A percentile compares a stretch with the other conserved stretches of the same genome.
phyloP scores from a whole-genome alignment of 35 echinoderm and acorn worm genomes.

The Strongylocentrotus purpuratus region DNA sequence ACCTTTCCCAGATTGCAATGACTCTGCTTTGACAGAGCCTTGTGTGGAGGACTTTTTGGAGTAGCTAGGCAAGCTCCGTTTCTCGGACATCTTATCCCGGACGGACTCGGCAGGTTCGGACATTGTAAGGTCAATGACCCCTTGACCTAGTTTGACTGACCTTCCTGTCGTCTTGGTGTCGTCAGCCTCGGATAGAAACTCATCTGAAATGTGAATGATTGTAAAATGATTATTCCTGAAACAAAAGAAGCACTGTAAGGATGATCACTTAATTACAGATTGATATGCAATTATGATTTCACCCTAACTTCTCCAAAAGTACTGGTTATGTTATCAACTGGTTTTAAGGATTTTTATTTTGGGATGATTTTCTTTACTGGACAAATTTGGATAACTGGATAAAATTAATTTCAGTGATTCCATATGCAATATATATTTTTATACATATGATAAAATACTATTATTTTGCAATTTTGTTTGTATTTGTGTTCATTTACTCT shows the following conservation, averaged over 20 bases:
- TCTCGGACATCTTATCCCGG: slow-evolving; percentile 26
- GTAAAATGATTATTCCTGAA: neutral
- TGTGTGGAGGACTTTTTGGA: slow-evolving; percentile 40
- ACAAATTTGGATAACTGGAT: no score
- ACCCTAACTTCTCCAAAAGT: neutral
- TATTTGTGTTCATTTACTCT: no score
- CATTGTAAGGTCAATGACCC: slow-evolving; percentile 41
- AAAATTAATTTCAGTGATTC: neutral
- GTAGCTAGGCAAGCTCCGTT: neutral
- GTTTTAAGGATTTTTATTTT: neutral
- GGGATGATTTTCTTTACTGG: neutral
- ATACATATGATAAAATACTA: no score
- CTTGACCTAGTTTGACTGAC: slow-evolving; percentile 33
- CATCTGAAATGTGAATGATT: slow-evolving; percentile 24
- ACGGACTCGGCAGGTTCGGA: neutral
- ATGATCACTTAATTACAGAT: no score
- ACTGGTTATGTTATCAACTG: neutral
- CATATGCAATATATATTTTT: neutral
- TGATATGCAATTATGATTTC: no score
- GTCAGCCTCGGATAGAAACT: neutral
- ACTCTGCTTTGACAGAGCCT: slow-evolving; percentile 26
- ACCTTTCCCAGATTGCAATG: slow-evolving; percentile 43
- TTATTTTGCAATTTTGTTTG: no score
- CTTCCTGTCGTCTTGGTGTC: neutral
- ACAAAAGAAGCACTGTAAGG: no score